phyloP scores from a whole-genome alignment of 2,888 invertebrate genomes.

The Clusia tigrina region DNA sequence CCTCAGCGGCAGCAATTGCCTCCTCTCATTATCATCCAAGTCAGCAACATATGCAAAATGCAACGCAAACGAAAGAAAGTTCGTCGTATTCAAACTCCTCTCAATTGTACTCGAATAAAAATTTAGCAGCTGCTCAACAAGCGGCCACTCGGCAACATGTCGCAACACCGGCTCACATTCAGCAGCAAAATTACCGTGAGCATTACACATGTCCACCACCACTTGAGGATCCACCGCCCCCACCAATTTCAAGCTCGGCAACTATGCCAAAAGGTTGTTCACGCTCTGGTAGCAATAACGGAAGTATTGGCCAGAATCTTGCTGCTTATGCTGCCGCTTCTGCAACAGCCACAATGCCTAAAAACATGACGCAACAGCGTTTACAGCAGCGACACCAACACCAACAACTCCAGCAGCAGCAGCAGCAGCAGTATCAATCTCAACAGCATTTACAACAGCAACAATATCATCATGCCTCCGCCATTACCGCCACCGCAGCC shows the following conservation, averaged over 20 bases:
- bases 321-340: slow-evolving; percentile 51
- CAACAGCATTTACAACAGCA: slow-evolving; percentile 39
- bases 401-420: slow-evolving; percentile 44
- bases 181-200: slow-evolving; percentile 44
- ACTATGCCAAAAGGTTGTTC: slow-evolving; percentile 55
- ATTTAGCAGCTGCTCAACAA: slow-evolving; percentile 44
- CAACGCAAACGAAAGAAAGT: slow-evolving; percentile 44
- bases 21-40: slow-evolving; percentile 46
- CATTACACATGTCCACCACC: slow-evolving; percentile 62
- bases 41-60: slow-evolving; percentile 42
- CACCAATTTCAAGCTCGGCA: slow-evolving; percentile 53
- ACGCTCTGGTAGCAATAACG: slow-evolving; percentile 30
- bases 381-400: slow-evolving; percentile 47
- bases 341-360: slow-evolving; percentile 57
- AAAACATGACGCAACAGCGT: slow-evolving; percentile 47
- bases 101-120: slow-evolving; percentile 48
- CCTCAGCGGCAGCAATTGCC: slow-evolving; percentile 41
- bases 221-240: slow-evolving; percentile 62
- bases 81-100: slow-evolving; percentile 53
- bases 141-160: slow-evolving; percentile 43
- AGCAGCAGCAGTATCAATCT: slow-evolving; percentile 42
- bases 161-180: slow-evolving; percentile 32
- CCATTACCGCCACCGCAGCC: slow-evolving; percentile 32
- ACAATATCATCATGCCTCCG: slow-evolving; percentile 32
- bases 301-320: slow-evolving; percentile 38